Evolutionary conservation across 1,140 invertebrate genomes (phyloP), one percentile per base, ranked within the genome.

Genomic region (Apis florea): DNA sequence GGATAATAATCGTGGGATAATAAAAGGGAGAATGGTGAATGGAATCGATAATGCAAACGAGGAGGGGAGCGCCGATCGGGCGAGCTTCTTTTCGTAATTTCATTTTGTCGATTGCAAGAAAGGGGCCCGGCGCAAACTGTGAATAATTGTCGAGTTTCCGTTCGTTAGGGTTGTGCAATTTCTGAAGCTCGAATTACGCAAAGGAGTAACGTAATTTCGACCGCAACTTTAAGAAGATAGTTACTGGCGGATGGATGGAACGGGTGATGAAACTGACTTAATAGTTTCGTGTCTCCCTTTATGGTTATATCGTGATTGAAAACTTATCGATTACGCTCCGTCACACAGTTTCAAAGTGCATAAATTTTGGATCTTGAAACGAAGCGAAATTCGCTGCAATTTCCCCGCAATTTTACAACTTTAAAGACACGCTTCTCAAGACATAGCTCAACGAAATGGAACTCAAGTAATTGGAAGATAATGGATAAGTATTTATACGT

Each of bases 271-370:
- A 70, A 31, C 13, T 54, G 24, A n/a, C 24, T 53, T 70, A 24
- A 68, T 24, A 51, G 47, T 68, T 68, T 49, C 40, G 66, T 51
- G 40, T 51, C 66, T 24, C 47, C 66, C 2, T 68, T 68, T 68
- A 68, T 68, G n/a, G n/a, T 68, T 51, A 49, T n/a, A 68, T 49
- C n/a, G 66, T 24, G 66, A 68, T 68, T 68, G 66, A 51, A 68
- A 68, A 68, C 21, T 68, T 68, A 9, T 68, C 40, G 21, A 51
- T 47, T 68, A 47, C 47, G 15, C 13, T 49, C 15, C 59, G 11
- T 13, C 21, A 9, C 15, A 49, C 21, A n/a, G 21, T 68, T 11
- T 8, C 21, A 17, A 15, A 51, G 5, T 17, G 47, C 17, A 31
- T 63, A 66, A 66, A 66, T 40, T 66, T 66, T 13, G 21, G 24